These are phyloP conservation scores for Proteles cristata DNA, from an alignment of 2,113 vertebrate species.

Conservation along the genomic window DNA sequence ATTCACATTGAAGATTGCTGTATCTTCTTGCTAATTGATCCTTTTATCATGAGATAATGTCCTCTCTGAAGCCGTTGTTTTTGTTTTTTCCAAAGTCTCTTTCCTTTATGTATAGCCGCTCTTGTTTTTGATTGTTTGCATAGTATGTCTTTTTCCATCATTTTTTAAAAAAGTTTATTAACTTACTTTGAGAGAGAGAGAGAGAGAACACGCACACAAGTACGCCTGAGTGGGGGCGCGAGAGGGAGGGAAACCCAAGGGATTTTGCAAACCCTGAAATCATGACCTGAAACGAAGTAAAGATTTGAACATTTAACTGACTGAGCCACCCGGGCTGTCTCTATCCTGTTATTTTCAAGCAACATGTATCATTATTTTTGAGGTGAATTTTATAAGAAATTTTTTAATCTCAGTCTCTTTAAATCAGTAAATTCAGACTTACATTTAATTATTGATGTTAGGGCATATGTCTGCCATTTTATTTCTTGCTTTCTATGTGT, in stretches of 20 bases:
- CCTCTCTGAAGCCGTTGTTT: background rate
- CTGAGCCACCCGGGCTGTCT: background rate
- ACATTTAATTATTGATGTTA: background rate
- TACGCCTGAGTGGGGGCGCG: too few relatives aligned
- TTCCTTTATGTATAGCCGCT: background rate
- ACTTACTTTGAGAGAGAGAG: too few relatives aligned
- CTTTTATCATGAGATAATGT: background rate
- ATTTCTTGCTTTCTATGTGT: background rate
- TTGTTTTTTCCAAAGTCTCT: background rate
- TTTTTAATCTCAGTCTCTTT: background rate
- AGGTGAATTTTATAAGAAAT: background rate
- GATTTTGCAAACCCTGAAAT: too few relatives aligned
- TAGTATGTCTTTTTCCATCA: background rate
- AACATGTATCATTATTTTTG: background rate
- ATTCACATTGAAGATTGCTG: background rate
- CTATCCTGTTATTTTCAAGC: background rate
- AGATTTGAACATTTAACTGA: too few relatives aligned
- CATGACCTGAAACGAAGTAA: too few relatives aligned
- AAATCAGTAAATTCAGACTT: background rate
- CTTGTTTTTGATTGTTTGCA: background rate
- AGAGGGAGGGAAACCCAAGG: too few relatives aligned
- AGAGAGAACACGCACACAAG: too few relatives aligned
- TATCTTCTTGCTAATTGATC: slow-evolving; percentile 23
- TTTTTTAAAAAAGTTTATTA: background rate
- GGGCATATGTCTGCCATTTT: background rate